Conservation (phyloP, 2,797 vertebrate species). For the Distichodus sexfasciatus region DNA sequence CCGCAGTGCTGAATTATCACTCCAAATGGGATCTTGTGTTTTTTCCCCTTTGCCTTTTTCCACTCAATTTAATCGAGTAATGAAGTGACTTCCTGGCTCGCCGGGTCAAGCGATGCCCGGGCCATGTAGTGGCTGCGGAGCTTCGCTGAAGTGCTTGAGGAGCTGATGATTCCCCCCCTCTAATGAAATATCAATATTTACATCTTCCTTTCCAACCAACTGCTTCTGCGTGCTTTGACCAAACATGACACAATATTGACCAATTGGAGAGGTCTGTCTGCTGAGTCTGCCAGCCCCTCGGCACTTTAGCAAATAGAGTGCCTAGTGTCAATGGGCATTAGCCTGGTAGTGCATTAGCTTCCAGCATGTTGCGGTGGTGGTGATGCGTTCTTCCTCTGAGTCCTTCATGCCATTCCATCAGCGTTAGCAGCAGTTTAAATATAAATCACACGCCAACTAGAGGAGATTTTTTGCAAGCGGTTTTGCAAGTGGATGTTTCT, state of each 20-base stretch:
- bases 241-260: slow-evolving; percentile 81
- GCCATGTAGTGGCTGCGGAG: slow-evolving; percentile 68
- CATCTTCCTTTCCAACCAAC: slow-evolving; percentile 79
- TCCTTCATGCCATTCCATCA: not conserved
- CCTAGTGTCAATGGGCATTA: slow-evolving; percentile 30
- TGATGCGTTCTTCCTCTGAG: not conserved
- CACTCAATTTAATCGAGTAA: slow-evolving; percentile 84
- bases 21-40: slow-evolving; percentile 80
- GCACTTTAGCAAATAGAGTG: slow-evolving; percentile 63
- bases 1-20: slow-evolving; percentile 76
- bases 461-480: too few relatives aligned
- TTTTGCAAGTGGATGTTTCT: too few relatives aligned
- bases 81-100: slow-evolving; percentile 80
- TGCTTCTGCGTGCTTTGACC: slow-evolving; percentile 71
- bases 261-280: slow-evolving; percentile 67
- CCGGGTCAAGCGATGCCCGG: slow-evolving; percentile 70
- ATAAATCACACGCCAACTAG: not conserved
- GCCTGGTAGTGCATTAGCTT: slow-evolving; percentile 5
- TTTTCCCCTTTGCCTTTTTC: slow-evolving; percentile 72
- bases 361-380: not conserved
- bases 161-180: slow-evolving; percentile 70
- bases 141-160: slow-evolving; percentile 73
- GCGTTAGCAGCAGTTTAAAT: not conserved
- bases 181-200: slow-evolving; percentile 86
- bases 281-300: slow-evolving; percentile 60